Evolutionary conservation across 2,888 invertebrate genomes (phyloP), one percentile per base, ranked within the genome.

Genomic region (Sinotaia quadrata): DNA sequence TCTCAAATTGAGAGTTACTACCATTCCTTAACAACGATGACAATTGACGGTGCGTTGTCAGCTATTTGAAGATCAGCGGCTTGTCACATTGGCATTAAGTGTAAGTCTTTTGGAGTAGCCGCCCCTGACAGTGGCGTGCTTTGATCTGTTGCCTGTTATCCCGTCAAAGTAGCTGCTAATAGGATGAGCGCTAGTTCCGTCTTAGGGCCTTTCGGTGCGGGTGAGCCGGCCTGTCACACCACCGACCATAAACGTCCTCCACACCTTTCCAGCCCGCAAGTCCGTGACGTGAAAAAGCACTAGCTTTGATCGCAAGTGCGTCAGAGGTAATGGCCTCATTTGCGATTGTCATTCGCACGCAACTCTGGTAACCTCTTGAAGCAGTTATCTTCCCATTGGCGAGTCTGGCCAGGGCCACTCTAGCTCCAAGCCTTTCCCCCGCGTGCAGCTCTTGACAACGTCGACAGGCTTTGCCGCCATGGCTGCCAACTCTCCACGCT

Each of bases 341-440:
- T 72, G 72, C 65, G 56, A 61, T 47, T 65, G 72, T 68, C 72
- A 72, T 60, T 57, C 51, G 66, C 65, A 67, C 57, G 68, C 72
- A 72, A 60, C 56, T n/a, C 21, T 57, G 58, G 62, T 52, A 37
- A 31, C 41, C 61, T 57, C 71, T 71, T 56, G 44, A 68, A 52
- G 57, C 63, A 51, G 57, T 67, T 63, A 63, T 51, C 36, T 29
- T 47, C 49, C 56, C 63, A 63, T 47, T 58, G 67, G 41, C 31
- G 49, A 34, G 61, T 34, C 66, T 37, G 49, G 54, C 62, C 29
- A 21, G n/a, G 31, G 52, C 68, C 47, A n/a, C 62, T 62, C 41
- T 10, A 27, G n/a, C 18, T 21, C n/a, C 37, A 18, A 24, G 3
- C 36, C 18, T 3, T 15, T 37, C 58, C 21, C 21, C 36, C 15